Evolutionary conservation across 2,113 vertebrate genomes (phyloP).

Genomic region (Cyprinodon brontotheroides): DNA sequence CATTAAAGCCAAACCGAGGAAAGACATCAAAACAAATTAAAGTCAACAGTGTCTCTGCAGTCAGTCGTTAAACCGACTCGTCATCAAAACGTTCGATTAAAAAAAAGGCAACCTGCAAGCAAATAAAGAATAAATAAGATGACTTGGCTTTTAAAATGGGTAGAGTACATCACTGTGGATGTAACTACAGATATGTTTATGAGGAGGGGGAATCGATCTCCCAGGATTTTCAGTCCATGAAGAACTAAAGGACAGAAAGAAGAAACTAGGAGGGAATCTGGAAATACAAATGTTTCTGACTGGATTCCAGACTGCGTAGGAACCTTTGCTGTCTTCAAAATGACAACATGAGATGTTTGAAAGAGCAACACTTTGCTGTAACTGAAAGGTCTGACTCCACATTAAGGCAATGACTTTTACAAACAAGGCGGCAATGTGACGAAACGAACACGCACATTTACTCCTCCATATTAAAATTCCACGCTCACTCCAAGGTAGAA

Average conservation of each 20-base stretch:
- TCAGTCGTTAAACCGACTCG: background rate
- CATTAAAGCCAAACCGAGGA: slow-evolving; percentile 21
- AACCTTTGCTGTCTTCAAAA: slow-evolving; percentile 46
- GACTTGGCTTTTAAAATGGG: slow-evolving; percentile 66
- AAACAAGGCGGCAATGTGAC: slow-evolving; percentile 38
- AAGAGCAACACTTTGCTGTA: slow-evolving; percentile 53
- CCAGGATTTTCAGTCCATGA: background rate
- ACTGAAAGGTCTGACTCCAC: slow-evolving; percentile 67
- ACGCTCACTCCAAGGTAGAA: background rate
- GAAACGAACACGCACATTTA: slow-evolving; percentile 57
- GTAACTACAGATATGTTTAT: slow-evolving; percentile 39
- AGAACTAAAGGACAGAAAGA: background rate
- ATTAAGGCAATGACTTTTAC: slow-evolving; percentile 70
- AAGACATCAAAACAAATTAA: slow-evolving; percentile 1
- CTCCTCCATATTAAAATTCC: slow-evolving; percentile 29
- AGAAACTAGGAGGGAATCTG: background rate
- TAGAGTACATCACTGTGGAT: slow-evolving; percentile 31
- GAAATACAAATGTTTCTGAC: no score
- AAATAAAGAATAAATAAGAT: slow-evolving; percentile 70
- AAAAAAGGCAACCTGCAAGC: slow-evolving; percentile 73
- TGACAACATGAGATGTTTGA: slow-evolving; percentile 54
- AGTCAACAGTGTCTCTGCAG: slow-evolving; percentile 15
- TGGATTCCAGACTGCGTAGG: background rate
- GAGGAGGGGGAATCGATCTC: background rate
- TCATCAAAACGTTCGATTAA: slow-evolving; percentile 19